phyloP scores from a whole-genome alignment of 2,888 invertebrate species.

The Thymelicus lineola region DNA sequence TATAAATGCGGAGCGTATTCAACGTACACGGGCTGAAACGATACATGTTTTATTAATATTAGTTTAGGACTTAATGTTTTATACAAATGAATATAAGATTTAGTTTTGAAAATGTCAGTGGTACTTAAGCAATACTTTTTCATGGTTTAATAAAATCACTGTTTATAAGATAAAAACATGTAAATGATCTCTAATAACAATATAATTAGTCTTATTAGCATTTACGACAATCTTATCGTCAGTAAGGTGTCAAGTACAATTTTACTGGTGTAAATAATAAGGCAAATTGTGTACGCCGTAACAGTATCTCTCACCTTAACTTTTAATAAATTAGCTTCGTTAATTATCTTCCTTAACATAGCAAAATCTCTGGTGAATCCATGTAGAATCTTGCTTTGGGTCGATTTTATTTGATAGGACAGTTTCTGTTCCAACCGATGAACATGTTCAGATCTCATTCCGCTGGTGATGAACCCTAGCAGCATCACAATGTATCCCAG shows the following conservation, averaged over 20 bases:
- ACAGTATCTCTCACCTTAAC: constrained; percentile 87
- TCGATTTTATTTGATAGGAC: constrained; percentile 90
- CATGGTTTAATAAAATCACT: no score
- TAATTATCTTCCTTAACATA: constrained; percentile 89
- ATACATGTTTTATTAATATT: background rate
- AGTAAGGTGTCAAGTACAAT: no score
- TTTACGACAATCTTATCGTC: no score
- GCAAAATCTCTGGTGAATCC: constrained; percentile 91
- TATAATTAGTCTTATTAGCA: no score
- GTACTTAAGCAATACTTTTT: no score
- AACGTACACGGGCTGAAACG: constrained; percentile 89
- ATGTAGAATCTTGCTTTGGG: constrained; percentile 91
- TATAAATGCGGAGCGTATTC: constrained; percentile 79
- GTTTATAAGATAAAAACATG: no score
- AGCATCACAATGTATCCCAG: constrained; percentile 96
- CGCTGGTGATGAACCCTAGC: constrained; percentile 92
- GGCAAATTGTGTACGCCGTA: background rate
- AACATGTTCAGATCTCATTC: constrained; percentile 90
- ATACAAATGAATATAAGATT: no score
- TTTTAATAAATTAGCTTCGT: constrained; percentile 92
- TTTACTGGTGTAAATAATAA: no score
- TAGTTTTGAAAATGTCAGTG: no score
- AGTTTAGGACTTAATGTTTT: no score
- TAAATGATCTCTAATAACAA: no score
- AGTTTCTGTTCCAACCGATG: constrained; percentile 91